phyloP scores from a whole-genome alignment of 2,113 vertebrate species.

The Phylloscopus trochiloides region DNA sequence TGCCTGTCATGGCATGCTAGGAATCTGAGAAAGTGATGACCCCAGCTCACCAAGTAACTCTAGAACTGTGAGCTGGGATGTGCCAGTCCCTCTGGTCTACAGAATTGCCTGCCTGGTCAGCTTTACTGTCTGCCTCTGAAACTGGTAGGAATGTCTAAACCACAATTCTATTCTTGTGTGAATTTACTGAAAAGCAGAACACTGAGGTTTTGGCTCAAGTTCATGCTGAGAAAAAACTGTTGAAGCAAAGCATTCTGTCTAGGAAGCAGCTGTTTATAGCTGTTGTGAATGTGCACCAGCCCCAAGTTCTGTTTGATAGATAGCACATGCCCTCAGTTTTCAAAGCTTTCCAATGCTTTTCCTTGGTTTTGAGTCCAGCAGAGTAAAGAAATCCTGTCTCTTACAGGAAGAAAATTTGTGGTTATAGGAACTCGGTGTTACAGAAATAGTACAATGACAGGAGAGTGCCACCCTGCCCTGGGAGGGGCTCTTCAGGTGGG shows the following conservation, averaged over 20 bases:
- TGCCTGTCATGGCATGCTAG: background rate
- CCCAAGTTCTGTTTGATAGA: background rate
- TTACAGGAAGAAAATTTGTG: background rate
- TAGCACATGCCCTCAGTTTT: background rate
- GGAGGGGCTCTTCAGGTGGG: background rate
- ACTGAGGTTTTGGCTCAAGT: background rate
- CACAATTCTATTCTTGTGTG: background rate
- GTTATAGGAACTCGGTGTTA: background rate
- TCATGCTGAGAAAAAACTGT: background rate
- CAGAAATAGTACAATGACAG: background rate
- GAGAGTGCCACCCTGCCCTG: background rate
- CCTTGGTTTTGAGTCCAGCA: background rate
- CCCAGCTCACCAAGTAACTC: background rate
- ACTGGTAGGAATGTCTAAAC: background rate
- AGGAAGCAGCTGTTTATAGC: conserved; percentile 21
- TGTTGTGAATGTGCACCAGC: background rate
- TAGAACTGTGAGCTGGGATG: background rate
- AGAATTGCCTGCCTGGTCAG: background rate
- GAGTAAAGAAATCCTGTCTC: background rate
- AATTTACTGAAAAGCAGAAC: background rate
- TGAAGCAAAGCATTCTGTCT: background rate
- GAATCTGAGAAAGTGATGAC: background rate
- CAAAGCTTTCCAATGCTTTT: background rate
- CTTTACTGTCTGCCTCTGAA: background rate
- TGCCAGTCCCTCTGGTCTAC: background rate